Base-by-base conservation (phyloP, 1,140 invertebrate genomes). In the Drosophila burlai region DNA sequence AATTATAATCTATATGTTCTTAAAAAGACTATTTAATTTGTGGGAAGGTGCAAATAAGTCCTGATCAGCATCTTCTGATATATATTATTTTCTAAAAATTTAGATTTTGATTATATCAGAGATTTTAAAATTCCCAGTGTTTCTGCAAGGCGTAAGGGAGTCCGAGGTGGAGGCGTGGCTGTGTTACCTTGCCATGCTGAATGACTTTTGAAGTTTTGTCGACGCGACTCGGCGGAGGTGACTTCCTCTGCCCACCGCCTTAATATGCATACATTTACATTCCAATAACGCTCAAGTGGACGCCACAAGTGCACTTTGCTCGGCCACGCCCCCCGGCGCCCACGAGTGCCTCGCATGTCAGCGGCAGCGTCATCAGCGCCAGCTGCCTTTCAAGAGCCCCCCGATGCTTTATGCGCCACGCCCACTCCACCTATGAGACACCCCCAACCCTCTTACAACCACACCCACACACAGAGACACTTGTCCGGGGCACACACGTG, bases 261-360 rank as follows among this genome's bases (percentile, higher is more conserved):
- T 86, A 80, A 90, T 80, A 68, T 90, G 82, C 86, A 90, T 90
- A 83, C 86, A 90, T 90, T 90, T 90, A 83, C 86, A 90, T 90
- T 90, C 86, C 86, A 90, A 90, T 90, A 90, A 90, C 82, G 86
- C 86, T 90, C 72, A 91, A 90, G 86, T 90, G 86, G 86, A 76
- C 79, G 86, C 58, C 83, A 83, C 65, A 54, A 90, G 86, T 83
- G 86, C 82, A 91, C 86, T 90, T 45, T 67, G 86, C 62, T 55
- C 69, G 72, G 36, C 69, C 66, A 67, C 76, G 71, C 61, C 74
- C 62, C 42, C 67, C 46, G 50, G 46, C 54, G 40, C 73, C 61
- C 61, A 73, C 73, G 73, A 90, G 85, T 89, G 81, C 66, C 76
- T 89, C 43, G 85, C 66, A 84, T 84, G 85, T 90, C 85, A 89